phyloP scores from a whole-genome alignment of 2,113 vertebrate genomes.

The Bambusicola thoracicus region DNA sequence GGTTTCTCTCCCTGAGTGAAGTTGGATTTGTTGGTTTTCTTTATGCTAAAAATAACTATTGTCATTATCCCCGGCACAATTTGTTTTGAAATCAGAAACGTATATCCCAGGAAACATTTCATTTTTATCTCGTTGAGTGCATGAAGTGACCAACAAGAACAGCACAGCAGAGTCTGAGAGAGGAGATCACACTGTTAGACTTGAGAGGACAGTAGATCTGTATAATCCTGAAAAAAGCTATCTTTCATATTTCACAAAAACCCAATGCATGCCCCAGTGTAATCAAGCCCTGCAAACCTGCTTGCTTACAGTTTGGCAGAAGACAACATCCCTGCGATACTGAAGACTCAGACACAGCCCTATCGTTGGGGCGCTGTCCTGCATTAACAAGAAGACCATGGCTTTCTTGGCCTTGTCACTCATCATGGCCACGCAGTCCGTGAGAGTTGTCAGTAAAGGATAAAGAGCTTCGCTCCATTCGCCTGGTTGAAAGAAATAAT shows the following conservation, averaged over 20 bases:
- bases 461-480: constrained; percentile 98
- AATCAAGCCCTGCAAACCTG: not conserved
- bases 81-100: not conserved
- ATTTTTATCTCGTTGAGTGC: not conserved
- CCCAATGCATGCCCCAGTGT: not conserved
- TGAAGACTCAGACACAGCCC: constrained; percentile 91
- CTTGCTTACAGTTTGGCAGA: constrained; percentile 94
- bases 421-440: constrained; percentile 97
- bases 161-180: not conserved
- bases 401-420: constrained; percentile 96
- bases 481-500: constrained; percentile 75
- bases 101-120: not conserved
- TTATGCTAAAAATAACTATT: not conserved
- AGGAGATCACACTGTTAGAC: not conserved
- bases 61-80: not conserved
- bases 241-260: not conserved
- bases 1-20: not conserved
- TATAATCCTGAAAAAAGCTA: not conserved
- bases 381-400: constrained; percentile 98
- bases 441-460: constrained; percentile 95
- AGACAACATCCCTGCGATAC: constrained; percentile 96
- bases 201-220: not conserved
- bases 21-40: not conserved
- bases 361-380: constrained; percentile 94
- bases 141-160: not conserved